Evolutionary conservation across 2,113 vertebrate genomes (phyloP).

Genomic region (Laterallus jamaicensis): DNA sequence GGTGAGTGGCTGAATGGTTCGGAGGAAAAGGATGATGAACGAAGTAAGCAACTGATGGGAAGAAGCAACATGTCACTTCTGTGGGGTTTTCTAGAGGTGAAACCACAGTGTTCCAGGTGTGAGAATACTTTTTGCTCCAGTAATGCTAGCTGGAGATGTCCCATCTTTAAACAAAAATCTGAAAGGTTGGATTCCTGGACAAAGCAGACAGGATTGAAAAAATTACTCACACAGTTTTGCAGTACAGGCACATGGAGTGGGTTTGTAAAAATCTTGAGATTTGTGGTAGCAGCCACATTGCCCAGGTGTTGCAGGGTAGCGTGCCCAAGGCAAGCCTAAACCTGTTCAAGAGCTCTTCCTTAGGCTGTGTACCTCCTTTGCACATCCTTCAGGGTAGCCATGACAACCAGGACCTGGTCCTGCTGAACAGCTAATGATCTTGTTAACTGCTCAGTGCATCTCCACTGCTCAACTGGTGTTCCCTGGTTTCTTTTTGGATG

Average conservation of each 20-base stretch:
- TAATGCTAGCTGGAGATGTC: background rate
- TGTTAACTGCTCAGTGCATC: background rate
- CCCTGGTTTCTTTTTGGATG: background rate
- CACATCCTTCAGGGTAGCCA: conserved; percentile 41
- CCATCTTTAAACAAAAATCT: background rate
- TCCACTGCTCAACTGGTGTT: background rate
- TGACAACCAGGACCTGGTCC: conserved; percentile 7
- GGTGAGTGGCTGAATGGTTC: background rate
- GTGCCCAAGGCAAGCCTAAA: background rate
- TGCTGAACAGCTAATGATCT: background rate
- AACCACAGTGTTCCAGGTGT: accelerated
- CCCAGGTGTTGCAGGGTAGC: background rate
- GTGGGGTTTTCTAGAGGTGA: background rate
- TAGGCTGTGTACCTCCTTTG: background rate
- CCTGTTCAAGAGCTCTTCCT: background rate
- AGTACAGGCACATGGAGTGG: background rate
- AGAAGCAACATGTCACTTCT: background rate
- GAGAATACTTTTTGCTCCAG: background rate
- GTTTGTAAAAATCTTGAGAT: background rate
- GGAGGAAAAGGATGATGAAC: background rate
- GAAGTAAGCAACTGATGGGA: background rate
- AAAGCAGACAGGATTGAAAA: background rate
- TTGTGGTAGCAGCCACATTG: background rate
- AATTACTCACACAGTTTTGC: accelerated
- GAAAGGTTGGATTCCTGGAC: background rate